phyloP scores from a whole-genome alignment of 2,888 invertebrate genomes.

The Sceliomorpha sp. region DNA sequence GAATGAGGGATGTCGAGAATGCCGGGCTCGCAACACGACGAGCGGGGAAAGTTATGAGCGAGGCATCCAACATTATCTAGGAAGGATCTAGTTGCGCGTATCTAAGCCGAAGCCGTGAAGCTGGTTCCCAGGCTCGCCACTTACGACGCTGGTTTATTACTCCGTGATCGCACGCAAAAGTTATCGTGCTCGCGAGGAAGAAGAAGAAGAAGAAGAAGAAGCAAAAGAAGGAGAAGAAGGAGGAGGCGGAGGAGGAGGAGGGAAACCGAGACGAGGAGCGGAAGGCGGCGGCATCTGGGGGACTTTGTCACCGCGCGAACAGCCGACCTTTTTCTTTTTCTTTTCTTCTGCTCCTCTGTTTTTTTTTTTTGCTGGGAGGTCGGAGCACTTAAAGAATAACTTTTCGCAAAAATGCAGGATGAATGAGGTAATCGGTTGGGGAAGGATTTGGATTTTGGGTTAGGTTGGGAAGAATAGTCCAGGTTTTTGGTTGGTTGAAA shows the following conservation, averaged over 20 bases:
- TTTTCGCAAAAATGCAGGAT: no score
- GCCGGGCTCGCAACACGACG: constrained; percentile 53
- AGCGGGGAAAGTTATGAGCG: constrained; percentile 67
- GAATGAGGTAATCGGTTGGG: no score
- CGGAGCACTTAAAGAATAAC: no score
- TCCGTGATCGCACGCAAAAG: constrained; percentile 65
- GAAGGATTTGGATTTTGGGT: no score
- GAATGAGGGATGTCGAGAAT: constrained; percentile 57
- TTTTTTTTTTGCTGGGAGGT: no score
- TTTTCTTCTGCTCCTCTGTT: no score
- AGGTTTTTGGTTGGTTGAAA: no score
- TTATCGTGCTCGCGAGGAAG: constrained; percentile 49
- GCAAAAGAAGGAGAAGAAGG: constrained; percentile 12
- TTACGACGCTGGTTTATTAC: constrained; percentile 67
- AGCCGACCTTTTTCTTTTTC: constrained; percentile 44
- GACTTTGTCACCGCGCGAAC: constrained; percentile 43
- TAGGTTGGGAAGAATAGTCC: no score
- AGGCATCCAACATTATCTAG: constrained; percentile 67
- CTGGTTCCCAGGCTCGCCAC: constrained; percentile 65
- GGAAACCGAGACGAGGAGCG: constrained; percentile 16
- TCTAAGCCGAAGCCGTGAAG: constrained; percentile 63
- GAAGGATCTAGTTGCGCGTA: constrained; percentile 64
- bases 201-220: constrained; percentile 13
- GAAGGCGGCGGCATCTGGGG: constrained; percentile 40
- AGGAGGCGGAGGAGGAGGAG: constrained; percentile 2